A percentile compares a stretch with the other conserved stretches of the same genome.
Conservation (phyloP, 1,140 invertebrate species). For the Diachasma alloeum region DNA sequence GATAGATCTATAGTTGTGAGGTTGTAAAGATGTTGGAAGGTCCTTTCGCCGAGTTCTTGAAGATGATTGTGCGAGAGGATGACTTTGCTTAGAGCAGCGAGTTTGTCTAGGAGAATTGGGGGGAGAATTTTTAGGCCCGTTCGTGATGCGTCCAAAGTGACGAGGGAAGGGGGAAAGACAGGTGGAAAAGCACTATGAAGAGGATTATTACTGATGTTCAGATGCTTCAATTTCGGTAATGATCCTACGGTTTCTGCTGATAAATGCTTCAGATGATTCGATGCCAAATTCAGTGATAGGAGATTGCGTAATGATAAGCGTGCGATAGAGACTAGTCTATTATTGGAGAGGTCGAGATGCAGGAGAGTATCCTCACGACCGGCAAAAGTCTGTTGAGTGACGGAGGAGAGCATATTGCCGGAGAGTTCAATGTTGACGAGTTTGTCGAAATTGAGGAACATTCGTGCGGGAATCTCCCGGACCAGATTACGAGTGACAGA, state of each 20-base stretch:
- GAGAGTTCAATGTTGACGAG: conserved; percentile 79
- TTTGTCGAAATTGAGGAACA: conserved; percentile 81
- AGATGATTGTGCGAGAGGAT: conserved; percentile 74
- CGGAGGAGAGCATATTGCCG: conserved; percentile 77
- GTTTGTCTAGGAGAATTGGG: conserved; percentile 75
- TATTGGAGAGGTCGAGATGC: conserved; percentile 79
- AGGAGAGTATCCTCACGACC: conserved; percentile 78
- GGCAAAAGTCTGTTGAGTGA: conserved; percentile 77
- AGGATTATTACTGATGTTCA: conserved; percentile 82
- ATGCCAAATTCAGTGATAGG: conserved; percentile 78
- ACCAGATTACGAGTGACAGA: conserved; percentile 85
- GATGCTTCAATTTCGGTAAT: conserved; percentile 73
- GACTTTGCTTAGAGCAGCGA: conserved; percentile 71
- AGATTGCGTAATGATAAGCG: conserved; percentile 73
- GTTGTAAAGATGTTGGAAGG: conserved; percentile 78
- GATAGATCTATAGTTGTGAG: conserved; percentile 77
- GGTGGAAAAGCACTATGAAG: conserved; percentile 66
- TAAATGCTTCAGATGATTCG: conserved; percentile 78
- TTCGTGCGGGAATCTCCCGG: conserved; percentile 80
- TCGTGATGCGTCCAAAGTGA: conserved; percentile 76
- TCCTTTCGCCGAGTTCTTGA: conserved; percentile 75
- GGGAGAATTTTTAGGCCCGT: conserved; percentile 77
- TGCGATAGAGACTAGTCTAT: conserved; percentile 74
- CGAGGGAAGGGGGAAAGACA: conserved; percentile 63
- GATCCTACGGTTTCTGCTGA: conserved; percentile 73